A percentile compares a stretch with the other conserved stretches of the same genome.
Evolutionary conservation across 2,113 vertebrate species (phyloP).

Genomic region (Aegotheles bennettii): DNA sequence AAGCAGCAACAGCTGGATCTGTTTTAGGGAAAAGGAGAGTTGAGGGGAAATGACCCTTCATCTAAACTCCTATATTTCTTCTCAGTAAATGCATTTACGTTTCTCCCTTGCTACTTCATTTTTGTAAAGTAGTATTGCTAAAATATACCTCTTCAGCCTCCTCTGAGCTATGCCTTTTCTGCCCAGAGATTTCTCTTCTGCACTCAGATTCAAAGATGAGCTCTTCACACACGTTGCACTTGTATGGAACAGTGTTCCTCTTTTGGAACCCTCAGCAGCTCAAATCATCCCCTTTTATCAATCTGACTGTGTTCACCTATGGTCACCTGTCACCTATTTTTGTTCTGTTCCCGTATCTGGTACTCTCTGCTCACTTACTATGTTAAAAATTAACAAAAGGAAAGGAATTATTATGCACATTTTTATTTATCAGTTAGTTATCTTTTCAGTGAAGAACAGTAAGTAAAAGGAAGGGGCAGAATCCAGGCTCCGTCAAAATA

Average conservation of each 20-base stretch:
- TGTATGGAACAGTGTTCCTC: rapidly evolving
- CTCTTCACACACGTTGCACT: rapidly evolving
- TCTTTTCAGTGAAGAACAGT: background rate
- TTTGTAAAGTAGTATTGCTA: background rate
- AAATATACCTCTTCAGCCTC: background rate
- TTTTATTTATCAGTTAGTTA: background rate
- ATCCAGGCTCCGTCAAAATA: background rate
- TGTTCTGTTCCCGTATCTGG: background rate
- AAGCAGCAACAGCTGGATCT: background rate
- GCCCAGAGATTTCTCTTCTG: background rate
- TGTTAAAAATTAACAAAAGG: background rate
- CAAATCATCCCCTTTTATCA: background rate
- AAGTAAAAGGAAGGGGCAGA: background rate
- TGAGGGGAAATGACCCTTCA: background rate
- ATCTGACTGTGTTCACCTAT: background rate
- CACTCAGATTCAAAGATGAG: background rate
- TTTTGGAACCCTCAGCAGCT: background rate
- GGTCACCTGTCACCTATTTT: background rate
- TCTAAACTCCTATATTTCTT: background rate
- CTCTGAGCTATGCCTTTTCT: background rate
- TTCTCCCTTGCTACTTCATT: background rate
- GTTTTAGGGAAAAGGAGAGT: background rate
- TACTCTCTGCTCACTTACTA: background rate
- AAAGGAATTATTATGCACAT: background rate
- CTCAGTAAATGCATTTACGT: background rate